Base-by-base conservation (phyloP, 2,888 invertebrate genomes). In the Dasysyrphus tricinctus region DNA sequence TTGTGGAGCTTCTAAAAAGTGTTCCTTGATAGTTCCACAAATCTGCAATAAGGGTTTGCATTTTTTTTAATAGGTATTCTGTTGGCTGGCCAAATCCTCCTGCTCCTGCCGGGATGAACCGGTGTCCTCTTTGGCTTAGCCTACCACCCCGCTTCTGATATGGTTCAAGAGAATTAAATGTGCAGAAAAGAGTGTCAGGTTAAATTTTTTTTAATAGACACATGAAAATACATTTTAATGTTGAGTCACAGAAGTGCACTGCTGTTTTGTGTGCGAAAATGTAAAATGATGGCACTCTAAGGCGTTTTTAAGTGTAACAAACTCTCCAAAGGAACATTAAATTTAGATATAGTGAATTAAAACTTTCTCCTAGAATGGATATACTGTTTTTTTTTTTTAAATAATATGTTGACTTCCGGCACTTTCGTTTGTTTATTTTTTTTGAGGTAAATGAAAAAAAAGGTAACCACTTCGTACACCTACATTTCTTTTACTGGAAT, bases 181-280 rank as follows among this genome's bases (percentile, higher is more conserved):
- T 81, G 69, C 67, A 57, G 51, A 47, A 32, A 63, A 67, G 73
- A 70, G 78, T 86, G 77, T 82, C 81, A 77, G 85, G 73, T 80
- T 77, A 24, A 2, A 24, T 9, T 12, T 51, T 12, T 51, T 67
- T 85, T 81, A 85, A 80, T 77, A 74, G 85, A 78, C 77, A 70
- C 80, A 86, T 86, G 86, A 86, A 86, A 78, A 67, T 19, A 63
- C 59, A 72, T 72, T 81, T 82, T 86, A 79, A 86, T 86, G 70
- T 86, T 47, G 19, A 72, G 73, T 59, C 81, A 81, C 86, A 70
- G 81, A 86, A 86, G 86, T 86, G 86, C 86, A 86, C 86, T 81
- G 78, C 56, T 67, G 67, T 73, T 73, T 78, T 73, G 82, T 74
- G 70, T 70, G 70, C 37, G 78, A 79, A 69, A 82, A 86, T 82